These are phyloP conservation scores for Flabesymbios commensalis DNA, from an alignment of 2,888 invertebrate genomes.

Conservation along the genomic window DNA sequence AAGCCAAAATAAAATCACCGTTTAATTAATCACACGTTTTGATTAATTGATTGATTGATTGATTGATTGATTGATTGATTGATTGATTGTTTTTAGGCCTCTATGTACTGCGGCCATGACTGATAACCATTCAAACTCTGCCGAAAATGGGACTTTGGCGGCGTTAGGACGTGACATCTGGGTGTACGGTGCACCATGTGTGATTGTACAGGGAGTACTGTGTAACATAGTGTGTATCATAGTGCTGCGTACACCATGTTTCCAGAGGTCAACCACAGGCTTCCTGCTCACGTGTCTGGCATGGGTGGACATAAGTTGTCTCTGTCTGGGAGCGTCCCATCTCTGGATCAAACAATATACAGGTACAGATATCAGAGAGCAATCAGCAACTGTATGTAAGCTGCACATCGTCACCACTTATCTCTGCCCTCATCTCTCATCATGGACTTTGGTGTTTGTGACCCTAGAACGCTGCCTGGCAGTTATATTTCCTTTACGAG, in stretches of 20 bases:
- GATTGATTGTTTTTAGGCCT: too few relatives aligned
- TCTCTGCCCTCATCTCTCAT: conserved; percentile 41
- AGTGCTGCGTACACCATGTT: conserved; percentile 5
- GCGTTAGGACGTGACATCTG: too few relatives aligned
- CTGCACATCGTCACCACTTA: conserved; percentile 41
- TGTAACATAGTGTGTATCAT: neutral
- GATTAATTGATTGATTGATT: too few relatives aligned
- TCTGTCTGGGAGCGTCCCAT: conserved; percentile 19
- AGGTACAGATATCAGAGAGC: neutral
- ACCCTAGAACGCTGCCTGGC: conserved; percentile 49
- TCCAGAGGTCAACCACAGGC: conserved; percentile 1
- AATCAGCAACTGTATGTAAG: conserved; percentile 37
- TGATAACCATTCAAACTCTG: too few relatives aligned
- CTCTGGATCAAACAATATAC: neutral
- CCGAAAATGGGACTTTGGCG: too few relatives aligned
- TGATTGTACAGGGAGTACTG: conserved; percentile 2
- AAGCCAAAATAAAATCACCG: too few relatives aligned
- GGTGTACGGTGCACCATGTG: neutral
- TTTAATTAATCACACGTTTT: too few relatives aligned
- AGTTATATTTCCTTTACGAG: conserved; percentile 48
- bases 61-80: too few relatives aligned
- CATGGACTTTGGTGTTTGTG: conserved; percentile 51
- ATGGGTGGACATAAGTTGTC: conserved; percentile 39
- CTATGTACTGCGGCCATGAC: too few relatives aligned
- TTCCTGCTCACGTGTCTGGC: conserved; percentile 33